Percentiles rank a stretch among this genome's conserved stretches.
Conservation (phyloP, 2,113 vertebrate species). For the Hipposideros armiger region DNA sequence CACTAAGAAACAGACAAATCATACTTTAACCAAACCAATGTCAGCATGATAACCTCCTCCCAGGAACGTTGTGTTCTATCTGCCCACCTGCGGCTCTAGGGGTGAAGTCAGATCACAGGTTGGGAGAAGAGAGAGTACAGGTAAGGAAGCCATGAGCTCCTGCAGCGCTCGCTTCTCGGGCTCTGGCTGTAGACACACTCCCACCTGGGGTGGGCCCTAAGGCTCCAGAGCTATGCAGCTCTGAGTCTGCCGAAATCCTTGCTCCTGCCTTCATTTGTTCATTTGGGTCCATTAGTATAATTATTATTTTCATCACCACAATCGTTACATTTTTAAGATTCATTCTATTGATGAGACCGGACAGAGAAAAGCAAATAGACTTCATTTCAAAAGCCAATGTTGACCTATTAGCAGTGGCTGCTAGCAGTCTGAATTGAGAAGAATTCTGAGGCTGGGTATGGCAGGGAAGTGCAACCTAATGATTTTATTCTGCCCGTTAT, state of each 20-base stretch:
- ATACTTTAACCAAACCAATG: not conserved
- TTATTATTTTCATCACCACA: not conserved
- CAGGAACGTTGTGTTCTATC: not conserved
- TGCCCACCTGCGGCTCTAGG: not conserved
- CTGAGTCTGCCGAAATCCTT: not conserved
- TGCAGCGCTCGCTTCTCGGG: no score
- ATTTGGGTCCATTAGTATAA: not conserved
- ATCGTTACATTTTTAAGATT: conserved; percentile 35
- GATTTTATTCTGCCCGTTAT: not conserved
- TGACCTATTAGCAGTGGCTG: not conserved
- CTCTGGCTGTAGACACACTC: not conserved
- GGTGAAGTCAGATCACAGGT: no score
- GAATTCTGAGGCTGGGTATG: not conserved
- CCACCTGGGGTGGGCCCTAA: not conserved
- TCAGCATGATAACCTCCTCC: not conserved
- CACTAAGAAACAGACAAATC: conserved; percentile 60
- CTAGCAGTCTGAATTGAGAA: not conserved
- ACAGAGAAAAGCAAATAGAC: not conserved
- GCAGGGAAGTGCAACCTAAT: not conserved
- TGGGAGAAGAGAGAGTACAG: not conserved
- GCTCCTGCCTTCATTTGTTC: not conserved
- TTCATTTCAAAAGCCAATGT: conserved; percentile 8
- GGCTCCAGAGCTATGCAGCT: not conserved
- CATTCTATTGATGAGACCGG: not conserved
- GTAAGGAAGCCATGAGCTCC: not conserved